Evolutionary conservation across 1,140 invertebrate genomes (phyloP).

Genomic region (Leptopilina boulardi): DNA sequence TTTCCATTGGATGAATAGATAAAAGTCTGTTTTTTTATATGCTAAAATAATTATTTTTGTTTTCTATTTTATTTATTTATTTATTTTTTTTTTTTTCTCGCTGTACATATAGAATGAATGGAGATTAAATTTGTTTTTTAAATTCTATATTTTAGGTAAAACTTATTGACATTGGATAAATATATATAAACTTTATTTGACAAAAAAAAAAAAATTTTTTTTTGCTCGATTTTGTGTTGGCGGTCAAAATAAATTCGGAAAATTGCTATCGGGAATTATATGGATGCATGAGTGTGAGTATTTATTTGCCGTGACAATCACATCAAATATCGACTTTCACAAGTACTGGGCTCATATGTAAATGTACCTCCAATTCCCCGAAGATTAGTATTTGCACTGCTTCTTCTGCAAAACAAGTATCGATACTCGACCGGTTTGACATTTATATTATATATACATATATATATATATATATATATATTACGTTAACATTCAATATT

Average conservation of each 20-base stretch:
- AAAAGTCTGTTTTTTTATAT: too few relatives aligned
- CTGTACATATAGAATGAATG: too few relatives aligned
- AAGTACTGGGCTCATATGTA: neutral
- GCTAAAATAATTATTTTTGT: too few relatives aligned
- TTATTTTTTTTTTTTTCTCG: too few relatives aligned
- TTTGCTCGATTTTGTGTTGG: neutral
- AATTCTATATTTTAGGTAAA: neutral
- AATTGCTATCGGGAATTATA: neutral
- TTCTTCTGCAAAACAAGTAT: slow-evolving; percentile 44
- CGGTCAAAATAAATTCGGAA: neutral
- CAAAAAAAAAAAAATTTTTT: neutral
- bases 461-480: neutral
- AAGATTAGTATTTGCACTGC: slow-evolving; percentile 56
- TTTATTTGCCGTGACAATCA: slow-evolving; percentile 26
- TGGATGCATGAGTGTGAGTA: neutral
- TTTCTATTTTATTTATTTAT: too few relatives aligned
- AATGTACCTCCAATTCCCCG: slow-evolving; percentile 43
- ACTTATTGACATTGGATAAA: neutral
- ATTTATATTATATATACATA: neutral
- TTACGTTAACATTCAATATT: neutral
- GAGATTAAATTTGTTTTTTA: too few relatives aligned
- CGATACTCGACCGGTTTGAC: slow-evolving; percentile 41
- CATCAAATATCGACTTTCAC: slow-evolving; percentile 28
- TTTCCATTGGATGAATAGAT: too few relatives aligned
- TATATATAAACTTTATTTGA: neutral